Evolutionary conservation across 2,888 invertebrate genomes (phyloP).

Genomic region (Campaea margaritaria): DNA sequence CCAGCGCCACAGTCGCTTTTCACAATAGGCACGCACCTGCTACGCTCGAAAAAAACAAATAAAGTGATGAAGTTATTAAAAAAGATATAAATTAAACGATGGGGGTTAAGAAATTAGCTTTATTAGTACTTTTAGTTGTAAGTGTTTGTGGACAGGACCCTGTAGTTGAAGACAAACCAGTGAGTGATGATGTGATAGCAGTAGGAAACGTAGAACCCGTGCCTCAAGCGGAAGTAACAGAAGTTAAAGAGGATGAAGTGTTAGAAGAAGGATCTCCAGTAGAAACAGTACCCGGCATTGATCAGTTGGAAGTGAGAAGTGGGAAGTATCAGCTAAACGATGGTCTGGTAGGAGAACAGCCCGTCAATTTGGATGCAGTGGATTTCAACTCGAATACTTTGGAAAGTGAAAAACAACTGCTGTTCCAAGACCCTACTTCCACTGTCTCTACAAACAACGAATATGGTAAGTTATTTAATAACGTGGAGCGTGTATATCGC

Average conservation of each 20-base stretch:
- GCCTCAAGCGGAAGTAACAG: conserved; percentile 37
- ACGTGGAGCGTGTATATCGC: neutral
- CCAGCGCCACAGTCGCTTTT: conserved; percentile 66
- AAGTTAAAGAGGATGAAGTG: conserved; percentile 47
- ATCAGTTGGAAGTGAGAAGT: conserved; percentile 63
- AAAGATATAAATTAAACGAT: conserved; percentile 59
- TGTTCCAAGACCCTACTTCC: conserved; percentile 51
- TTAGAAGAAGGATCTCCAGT: conserved; percentile 54
- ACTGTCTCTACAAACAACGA: conserved; percentile 67
- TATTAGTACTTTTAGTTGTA: conserved; percentile 67
- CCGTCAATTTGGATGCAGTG: conserved; percentile 62
- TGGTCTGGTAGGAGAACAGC: conserved; percentile 60
- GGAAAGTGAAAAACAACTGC: conserved; percentile 69
- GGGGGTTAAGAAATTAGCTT: conserved; percentile 69
- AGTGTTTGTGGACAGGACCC: conserved; percentile 72
- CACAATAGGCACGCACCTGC: conserved; percentile 73
- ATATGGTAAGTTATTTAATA: conserved; percentile 63
- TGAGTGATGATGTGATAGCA: conserved; percentile 52
- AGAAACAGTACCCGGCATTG: conserved; percentile 58
- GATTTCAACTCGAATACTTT: conserved; percentile 55
- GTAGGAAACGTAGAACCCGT: conserved; percentile 40
- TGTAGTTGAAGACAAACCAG: conserved; percentile 57
- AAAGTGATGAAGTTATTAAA: conserved; percentile 66
- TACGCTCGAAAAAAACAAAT: conserved; percentile 60
- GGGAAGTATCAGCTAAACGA: conserved; percentile 77